phyloP scores from a whole-genome alignment of 2,797 vertebrate species.

The Gambusia yucatana region DNA sequence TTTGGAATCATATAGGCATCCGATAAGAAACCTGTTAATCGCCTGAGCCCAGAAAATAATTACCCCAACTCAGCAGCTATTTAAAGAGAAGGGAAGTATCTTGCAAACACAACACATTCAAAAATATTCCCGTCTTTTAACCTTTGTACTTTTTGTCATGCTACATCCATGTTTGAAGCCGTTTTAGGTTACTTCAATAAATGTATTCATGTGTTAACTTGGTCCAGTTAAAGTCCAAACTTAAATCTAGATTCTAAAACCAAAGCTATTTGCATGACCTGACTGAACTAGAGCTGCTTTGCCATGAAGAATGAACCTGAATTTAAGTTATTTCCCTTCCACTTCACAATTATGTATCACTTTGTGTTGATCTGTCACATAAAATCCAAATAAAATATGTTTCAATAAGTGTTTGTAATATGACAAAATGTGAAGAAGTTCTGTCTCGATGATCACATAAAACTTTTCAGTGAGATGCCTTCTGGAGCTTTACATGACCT shows the following conservation, averaged over 20 bases:
- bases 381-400: too few relatives aligned
- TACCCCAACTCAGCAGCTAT: conserved; percentile 19
- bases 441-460: background rate
- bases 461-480: background rate
- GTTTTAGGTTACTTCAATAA: too few relatives aligned
- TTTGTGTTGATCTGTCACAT: background rate
- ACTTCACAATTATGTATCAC: background rate
- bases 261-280: background rate
- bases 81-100: conserved; percentile 18
- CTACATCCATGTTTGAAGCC: background rate
- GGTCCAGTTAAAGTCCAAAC: background rate
- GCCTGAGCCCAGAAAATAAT: conserved; percentile 54
- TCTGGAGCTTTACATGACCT: background rate
- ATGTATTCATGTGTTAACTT: background rate
- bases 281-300: background rate
- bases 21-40: conserved; percentile 55
- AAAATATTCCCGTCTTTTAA: background rate
- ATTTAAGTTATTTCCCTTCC: background rate
- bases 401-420: background rate
- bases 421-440: background rate
- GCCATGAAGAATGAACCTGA: background rate
- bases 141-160: background rate
- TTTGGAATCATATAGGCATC: conserved; percentile 59
- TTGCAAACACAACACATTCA: background rate
- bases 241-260: background rate